phyloP scores from a whole-genome alignment of 1,140 invertebrate species.

The Pomacea maculata region DNA sequence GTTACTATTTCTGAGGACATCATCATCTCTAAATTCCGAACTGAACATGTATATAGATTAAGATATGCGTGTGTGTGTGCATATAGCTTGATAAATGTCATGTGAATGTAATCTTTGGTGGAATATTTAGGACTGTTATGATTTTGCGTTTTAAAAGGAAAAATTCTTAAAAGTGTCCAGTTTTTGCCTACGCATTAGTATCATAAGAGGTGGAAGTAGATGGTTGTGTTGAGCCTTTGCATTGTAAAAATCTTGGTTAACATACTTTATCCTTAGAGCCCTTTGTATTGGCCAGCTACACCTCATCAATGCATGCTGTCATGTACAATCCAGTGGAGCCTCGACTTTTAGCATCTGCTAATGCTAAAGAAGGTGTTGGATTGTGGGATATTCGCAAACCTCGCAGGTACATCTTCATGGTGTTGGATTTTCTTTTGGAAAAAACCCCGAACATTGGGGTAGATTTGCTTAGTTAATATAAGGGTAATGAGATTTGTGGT shows the following conservation, averaged over 20 bases:
- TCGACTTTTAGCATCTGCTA: conserved; percentile 84
- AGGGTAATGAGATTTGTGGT: background rate
- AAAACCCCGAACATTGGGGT: background rate
- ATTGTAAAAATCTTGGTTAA: background rate
- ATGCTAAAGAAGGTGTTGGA: conserved; percentile 86
- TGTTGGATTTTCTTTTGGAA: background rate
- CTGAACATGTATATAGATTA: too few species aligned
- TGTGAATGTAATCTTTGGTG: background rate
- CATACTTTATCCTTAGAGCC: conserved; percentile 66
- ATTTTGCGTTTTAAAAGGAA: background rate
- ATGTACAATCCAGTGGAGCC: conserved; percentile 89
- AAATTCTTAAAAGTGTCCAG: background rate
- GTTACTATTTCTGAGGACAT: too few species aligned
- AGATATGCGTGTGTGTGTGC: background rate
- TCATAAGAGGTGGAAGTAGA: too few species aligned
- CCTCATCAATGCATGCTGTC: conserved; percentile 86
- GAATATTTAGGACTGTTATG: background rate
- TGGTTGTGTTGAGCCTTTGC: too few species aligned
- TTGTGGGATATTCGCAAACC: conserved; percentile 90
- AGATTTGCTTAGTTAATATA: background rate
- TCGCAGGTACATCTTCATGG: conserved; percentile 72
- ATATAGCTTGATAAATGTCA: background rate
- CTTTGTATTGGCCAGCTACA: conserved; percentile 74
- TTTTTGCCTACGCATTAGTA: background rate
- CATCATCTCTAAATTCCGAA: too few species aligned